phyloP scores from a whole-genome alignment of 2,797 vertebrate species.

The Cossypha polioptera region DNA sequence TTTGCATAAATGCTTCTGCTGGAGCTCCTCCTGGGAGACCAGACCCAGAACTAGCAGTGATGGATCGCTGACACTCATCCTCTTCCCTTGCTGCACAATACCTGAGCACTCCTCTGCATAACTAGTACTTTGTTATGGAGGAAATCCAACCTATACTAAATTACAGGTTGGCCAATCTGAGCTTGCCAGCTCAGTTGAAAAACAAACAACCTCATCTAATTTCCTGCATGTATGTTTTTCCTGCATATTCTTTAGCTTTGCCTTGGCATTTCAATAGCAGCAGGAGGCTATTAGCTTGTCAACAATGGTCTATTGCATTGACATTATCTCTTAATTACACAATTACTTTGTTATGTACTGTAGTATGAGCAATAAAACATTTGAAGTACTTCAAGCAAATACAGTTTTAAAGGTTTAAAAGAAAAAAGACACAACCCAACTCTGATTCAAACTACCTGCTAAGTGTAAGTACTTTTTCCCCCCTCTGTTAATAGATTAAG shows the following conservation, averaged over 20 bases:
- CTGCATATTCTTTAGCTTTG: constrained; percentile 54
- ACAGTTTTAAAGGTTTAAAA: constrained; percentile 47
- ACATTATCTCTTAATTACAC: constrained; percentile 80
- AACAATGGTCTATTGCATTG: constrained; percentile 72
- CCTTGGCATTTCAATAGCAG: constrained; percentile 68
- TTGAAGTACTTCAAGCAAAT: constrained; percentile 66
- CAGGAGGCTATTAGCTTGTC: constrained; percentile 74
- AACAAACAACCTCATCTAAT: constrained; percentile 45
- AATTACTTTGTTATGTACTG: constrained; percentile 74
- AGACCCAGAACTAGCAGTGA: background rate
- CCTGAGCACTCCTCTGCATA: background rate
- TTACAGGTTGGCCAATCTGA: background rate
- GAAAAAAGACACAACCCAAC: background rate
- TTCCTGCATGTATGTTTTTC: constrained; percentile 38
- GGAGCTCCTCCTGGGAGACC: background rate
- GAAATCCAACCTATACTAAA: background rate
- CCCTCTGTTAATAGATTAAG: background rate
- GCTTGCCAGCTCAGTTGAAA: constrained; percentile 20
- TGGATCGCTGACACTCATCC: background rate
- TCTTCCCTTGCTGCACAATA: background rate
- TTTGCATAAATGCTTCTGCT: background rate
- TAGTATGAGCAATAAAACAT: constrained; percentile 69
- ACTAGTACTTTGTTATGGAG: background rate
- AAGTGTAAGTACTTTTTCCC: background rate
- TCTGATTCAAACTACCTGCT: constrained; percentile 30